phyloP scores from a whole-genome alignment of 2,888 invertebrate species.

The Pollenia griseotomentosa region DNA sequence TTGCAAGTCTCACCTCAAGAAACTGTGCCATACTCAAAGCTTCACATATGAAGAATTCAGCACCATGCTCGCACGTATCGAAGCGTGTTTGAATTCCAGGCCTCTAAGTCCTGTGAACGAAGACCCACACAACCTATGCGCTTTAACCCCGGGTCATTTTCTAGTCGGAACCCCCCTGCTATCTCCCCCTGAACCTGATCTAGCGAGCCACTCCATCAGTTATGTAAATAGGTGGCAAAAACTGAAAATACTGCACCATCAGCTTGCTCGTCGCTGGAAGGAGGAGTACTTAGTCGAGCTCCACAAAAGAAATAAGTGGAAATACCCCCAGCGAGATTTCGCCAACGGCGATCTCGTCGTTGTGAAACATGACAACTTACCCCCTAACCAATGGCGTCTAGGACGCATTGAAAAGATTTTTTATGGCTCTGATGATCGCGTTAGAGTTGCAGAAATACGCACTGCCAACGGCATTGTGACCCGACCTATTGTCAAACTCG shows the following conservation, averaged over 20 bases:
- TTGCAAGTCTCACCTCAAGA: conserved; percentile 12
- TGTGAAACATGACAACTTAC: too few relatives aligned
- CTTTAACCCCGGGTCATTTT: conserved; percentile 39
- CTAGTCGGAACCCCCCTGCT: conserved; percentile 11
- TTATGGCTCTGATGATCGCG: not conserved
- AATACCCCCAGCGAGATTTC: too few relatives aligned
- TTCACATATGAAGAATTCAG: conserved; percentile 28
- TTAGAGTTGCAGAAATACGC: not conserved
- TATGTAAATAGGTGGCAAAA: conserved; percentile 16
- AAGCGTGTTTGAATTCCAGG: conserved; percentile 29
- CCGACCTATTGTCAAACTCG: too few relatives aligned
- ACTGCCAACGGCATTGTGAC: not conserved
- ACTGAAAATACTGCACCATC: not conserved
- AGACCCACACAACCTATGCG: not conserved
- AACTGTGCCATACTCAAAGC: not conserved
- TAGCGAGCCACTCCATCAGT: not conserved
- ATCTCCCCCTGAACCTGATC: conserved; percentile 15
- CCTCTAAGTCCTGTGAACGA: conserved; percentile 19
- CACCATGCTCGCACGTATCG: conserved; percentile 10
- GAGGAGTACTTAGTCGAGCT: too few relatives aligned
- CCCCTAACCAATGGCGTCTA: not conserved
- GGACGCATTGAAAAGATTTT: not conserved
- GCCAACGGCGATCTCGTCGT: too few relatives aligned
- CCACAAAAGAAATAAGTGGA: too few relatives aligned
- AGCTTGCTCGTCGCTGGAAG: not conserved